Evolutionary conservation across 2,113 vertebrate genomes (phyloP).

Genomic region (Muntiacus reevesi): DNA sequence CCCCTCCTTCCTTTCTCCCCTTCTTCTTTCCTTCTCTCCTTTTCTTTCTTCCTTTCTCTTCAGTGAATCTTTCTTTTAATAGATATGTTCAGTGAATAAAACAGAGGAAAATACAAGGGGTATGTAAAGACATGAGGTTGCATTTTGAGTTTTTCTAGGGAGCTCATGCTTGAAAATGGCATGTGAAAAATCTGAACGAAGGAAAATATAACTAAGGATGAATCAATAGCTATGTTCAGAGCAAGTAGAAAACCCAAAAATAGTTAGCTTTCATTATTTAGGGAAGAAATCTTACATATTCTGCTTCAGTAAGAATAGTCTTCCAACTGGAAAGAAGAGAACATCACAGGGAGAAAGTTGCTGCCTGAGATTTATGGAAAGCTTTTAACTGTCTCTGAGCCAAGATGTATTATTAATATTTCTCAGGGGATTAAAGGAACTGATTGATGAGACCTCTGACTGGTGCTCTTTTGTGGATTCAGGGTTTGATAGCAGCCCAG

Average conservation of each 20-base stretch:
- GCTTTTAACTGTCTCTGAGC: slow-evolving; percentile 18
- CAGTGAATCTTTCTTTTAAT: not conserved
- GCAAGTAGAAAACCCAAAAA: slow-evolving; percentile 10
- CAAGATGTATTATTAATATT: not conserved
- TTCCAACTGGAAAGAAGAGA: slow-evolving; percentile 2
- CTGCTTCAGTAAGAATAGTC: slow-evolving; percentile 35
- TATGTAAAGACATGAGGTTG: not conserved
- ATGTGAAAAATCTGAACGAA: not conserved
- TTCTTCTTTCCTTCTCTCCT: not conserved
- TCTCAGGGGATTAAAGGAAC: not conserved
- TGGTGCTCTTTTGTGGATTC: not conserved
- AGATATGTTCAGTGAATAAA: not conserved
- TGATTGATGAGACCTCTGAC: not conserved
- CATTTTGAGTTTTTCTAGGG: not conserved
- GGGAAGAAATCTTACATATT: slow-evolving; percentile 19
- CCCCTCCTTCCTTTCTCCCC: not conserved
- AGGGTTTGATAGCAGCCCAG: not conserved
- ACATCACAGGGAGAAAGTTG: not conserved
- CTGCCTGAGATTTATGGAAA: not conserved
- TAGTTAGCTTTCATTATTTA: slow-evolving; percentile 41
- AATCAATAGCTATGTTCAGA: slow-evolving; percentile 34
- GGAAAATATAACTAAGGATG: not conserved
- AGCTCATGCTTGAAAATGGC: not conserved
- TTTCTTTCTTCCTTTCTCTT: not conserved
- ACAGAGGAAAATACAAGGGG: not conserved